Evolutionary conservation across 1,140 invertebrate species (phyloP), one percentile per base, ranked within the genome.

Genomic region (Hestina assimilis): DNA sequence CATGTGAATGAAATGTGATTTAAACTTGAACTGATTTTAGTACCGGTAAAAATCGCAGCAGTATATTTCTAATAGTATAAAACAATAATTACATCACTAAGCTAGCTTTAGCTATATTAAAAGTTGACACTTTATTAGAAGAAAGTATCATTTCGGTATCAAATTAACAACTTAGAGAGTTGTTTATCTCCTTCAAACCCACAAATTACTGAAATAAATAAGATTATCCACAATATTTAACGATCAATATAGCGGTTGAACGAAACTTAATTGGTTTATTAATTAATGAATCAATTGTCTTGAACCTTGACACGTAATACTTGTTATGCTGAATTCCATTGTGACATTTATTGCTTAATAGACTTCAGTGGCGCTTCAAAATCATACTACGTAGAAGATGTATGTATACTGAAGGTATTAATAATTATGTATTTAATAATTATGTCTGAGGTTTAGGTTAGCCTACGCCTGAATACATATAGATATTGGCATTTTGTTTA

Each of bases 291-390:
- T 28, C 24, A 7, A 28, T 40, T 40, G 19, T 40, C 35, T 14
- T 15, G 35, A 20, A 40, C 35, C 35, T 40, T 40, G 35, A 40
- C 35, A 40, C 19, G 35, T 40, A 40, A 8, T 40, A 19, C 14
- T 40, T 40, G n/a, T 28, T 28, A n/a, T n/a, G 24, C n/a, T 28
- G 8, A 28, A 28, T 8, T 1, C 28, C 5, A 31, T 31, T 31
- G 28, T 31, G 12, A 31, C n/a, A 4, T 1, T 9, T n/a, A 11
- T 12, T 31, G 28, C 28, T 31, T 31, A n/a, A 31, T 31, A 8
- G 9, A 11, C n/a, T 31, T 31, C 28, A 11, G 3, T 31, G 11
- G 28, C 31, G n/a, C n/a, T n/a, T n/a, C n/a, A n/a, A n/a, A n/a
- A n/a, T n/a, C n/a, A n/a, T n/a, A n/a, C n/a, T n/a, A n/a, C 24